phyloP scores from a whole-genome alignment of 2,888 invertebrate genomes.

The Heptascelio sp. region DNA sequence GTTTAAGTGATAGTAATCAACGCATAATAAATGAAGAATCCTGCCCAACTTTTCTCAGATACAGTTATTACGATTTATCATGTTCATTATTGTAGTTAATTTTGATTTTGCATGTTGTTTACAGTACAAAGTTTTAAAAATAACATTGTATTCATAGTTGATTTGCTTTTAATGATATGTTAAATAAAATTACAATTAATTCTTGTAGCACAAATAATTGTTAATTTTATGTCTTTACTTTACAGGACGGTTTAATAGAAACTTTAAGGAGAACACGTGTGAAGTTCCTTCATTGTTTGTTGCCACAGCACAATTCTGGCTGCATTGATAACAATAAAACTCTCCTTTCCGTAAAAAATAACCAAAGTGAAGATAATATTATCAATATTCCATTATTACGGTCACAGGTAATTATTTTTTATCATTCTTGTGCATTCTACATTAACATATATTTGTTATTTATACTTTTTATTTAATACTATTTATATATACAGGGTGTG shows the following conservation, averaged over 20 bases:
- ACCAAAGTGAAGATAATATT: slow-evolving; percentile 84
- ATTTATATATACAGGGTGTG: too few species aligned
- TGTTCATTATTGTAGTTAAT: too few species aligned
- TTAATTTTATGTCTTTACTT: too few species aligned
- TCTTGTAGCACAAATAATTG: not conserved
- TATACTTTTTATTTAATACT: too few species aligned
- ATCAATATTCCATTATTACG: slow-evolving; percentile 96
- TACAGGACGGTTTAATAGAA: slow-evolving; percentile 96
- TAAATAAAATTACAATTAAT: not conserved
- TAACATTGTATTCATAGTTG: too few species aligned
- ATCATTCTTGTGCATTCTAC: too few species aligned
- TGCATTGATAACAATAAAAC: slow-evolving; percentile 85
- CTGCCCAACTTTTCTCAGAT: not conserved
- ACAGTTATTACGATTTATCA: too few species aligned
- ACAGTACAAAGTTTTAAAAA: too few species aligned
- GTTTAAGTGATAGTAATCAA: slow-evolving; percentile 25
- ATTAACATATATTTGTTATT: too few species aligned
- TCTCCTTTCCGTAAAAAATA: slow-evolving; percentile 84
- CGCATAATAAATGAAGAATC: slow-evolving; percentile 12
- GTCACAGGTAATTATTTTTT: slow-evolving; percentile 94
- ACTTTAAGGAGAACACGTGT: slow-evolving; percentile 95
- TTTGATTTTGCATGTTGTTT: too few species aligned
- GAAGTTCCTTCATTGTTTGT: slow-evolving; percentile 95
- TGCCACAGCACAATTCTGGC: slow-evolving; percentile 94
- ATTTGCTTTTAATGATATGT: too few species aligned